A percentile compares a stretch with the other conserved stretches of the same genome.
phyloP scores from a whole-genome alignment of 2,888 invertebrate species.

The Noctua janthe region DNA sequence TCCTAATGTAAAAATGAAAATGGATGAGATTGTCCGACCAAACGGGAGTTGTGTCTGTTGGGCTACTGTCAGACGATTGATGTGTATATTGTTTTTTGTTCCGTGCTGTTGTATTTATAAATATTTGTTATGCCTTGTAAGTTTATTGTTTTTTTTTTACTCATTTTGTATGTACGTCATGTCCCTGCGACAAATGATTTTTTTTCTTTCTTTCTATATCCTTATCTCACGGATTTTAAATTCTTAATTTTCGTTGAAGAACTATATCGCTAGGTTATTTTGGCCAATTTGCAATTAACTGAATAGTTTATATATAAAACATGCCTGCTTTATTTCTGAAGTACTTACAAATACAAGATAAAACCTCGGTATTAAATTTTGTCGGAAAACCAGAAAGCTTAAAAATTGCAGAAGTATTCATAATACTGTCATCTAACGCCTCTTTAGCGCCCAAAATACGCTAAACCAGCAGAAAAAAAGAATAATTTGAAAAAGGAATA shows the following conservation, averaged over 20 bases:
- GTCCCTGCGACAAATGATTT: too few relatives aligned
- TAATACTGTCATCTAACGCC: constrained; percentile 25
- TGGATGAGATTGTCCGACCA: background rate
- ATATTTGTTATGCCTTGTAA: too few relatives aligned
- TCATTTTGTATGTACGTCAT: too few relatives aligned
- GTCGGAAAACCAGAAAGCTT: background rate
- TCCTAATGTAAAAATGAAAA: too few relatives aligned
- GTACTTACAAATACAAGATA: background rate
- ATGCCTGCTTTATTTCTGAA: background rate
- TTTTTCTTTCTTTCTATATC: too few relatives aligned
- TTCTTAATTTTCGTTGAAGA: background rate
- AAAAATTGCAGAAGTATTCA: constrained; percentile 2
- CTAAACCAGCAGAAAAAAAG: constrained; percentile 3
- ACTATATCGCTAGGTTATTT: background rate
- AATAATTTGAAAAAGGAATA: constrained; percentile 45
- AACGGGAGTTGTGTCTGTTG: background rate
- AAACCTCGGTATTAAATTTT: background rate
- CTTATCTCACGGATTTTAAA: background rate
- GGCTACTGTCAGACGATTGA: too few relatives aligned
- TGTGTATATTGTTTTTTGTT: too few relatives aligned
- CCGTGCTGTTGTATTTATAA: too few relatives aligned
- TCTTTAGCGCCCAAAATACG: background rate
- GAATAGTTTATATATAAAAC: background rate
- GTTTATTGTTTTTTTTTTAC: too few relatives aligned
- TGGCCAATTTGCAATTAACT: background rate